Conservation (phyloP, 2,113 vertebrate species). For the Castor canadensis region DNA sequence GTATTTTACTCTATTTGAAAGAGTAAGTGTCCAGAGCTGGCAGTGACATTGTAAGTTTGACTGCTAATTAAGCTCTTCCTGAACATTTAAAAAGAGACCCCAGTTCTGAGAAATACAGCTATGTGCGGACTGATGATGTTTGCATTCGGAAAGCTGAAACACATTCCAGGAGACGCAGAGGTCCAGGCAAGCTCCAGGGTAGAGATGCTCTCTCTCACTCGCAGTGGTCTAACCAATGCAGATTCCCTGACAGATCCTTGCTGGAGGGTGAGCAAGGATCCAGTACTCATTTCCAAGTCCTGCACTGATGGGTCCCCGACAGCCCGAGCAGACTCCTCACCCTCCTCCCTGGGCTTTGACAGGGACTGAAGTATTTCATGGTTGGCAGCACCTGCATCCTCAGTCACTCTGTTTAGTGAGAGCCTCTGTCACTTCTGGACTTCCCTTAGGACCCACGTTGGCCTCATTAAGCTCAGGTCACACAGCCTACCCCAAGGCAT, state of each 20-base stretch:
- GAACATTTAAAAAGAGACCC: background rate
- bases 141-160: background rate
- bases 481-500: background rate
- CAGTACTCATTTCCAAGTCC: too few species aligned
- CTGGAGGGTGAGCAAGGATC: background rate
- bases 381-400: background rate
- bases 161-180: rapidly evolving
- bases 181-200: background rate
- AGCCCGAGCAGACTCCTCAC: background rate
- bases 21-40: background rate
- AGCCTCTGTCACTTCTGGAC: background rate
- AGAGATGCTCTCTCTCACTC: background rate
- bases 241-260: too few species aligned
- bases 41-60: background rate
- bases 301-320: too few species aligned
- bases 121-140: too few species aligned
- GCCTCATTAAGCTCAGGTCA: background rate
- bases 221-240: background rate
- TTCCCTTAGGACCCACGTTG: rapidly evolving
- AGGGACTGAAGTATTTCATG: background rate
- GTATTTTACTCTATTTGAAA: background rate
- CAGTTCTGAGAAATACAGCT: background rate
- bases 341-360: background rate
- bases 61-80: background rate
- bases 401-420: background rate